Evolutionary conservation across 2,888 invertebrate species (phyloP), one percentile per base, ranked within the genome.

Genomic region (Lomographa bimaculata): DNA sequence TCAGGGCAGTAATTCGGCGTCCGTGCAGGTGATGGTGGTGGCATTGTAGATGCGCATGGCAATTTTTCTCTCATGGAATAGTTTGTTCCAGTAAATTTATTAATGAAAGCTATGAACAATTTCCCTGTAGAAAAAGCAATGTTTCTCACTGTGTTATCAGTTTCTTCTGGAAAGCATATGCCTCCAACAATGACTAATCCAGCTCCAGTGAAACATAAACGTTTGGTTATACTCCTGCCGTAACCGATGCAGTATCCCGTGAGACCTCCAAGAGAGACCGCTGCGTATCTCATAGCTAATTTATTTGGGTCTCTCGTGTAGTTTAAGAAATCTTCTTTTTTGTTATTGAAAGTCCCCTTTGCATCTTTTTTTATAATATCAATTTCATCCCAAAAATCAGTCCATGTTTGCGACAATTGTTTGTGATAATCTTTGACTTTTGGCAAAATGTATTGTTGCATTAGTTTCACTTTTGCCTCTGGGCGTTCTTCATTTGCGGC

Each of bases 141-240:
- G 0, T 49, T 43, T 38, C 80, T 62, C 10, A 85, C 69, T 0
- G 48, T 28, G 1, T 64, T 58, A 24, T 85, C 84, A 0, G 79
- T 79, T 40, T 79, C 76, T n/a, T 73, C 64, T 0, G 82, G 81
- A 11, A 79, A 80, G 46, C 75, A 74, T 0, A 80, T 11, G 0
- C 75, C 66, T 0, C 81, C 82, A 1, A 65, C 46, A 0, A 65
- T 43, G 0, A 79, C 37, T 0, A 69, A 53, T 0, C 78, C 76
- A 0, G 69, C 10, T 0, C 63, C 49, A 0, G 73, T 63, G 17
- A 49, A 65, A 32, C 78, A 55, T 0, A 73, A 0, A 28, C 5
- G 5, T 46, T 0, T 71, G 55, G 20, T 14, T 2, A 25, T 14
- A 6, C 64, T 57, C 4, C 11, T 41, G 0, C 50, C 39, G 7